These are phyloP conservation scores for Cephonodes hylas DNA, from an alignment of 2,888 invertebrate species.

Conservation along the genomic window DNA sequence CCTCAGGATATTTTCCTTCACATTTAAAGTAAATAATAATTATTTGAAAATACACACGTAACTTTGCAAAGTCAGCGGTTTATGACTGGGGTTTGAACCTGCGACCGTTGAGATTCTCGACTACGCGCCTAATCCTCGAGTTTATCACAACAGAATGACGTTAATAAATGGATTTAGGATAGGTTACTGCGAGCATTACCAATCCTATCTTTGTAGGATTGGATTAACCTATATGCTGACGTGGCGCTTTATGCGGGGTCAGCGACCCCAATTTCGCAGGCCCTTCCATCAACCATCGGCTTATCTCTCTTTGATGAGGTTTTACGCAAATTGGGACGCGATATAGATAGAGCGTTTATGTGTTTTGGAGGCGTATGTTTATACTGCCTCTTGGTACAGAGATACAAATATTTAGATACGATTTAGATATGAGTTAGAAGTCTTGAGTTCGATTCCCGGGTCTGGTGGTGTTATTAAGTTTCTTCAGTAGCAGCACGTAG, in stretches of 20 bases:
- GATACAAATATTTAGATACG: neutral
- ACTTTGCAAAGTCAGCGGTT: too few relatives aligned
- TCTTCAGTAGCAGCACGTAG: too few relatives aligned
- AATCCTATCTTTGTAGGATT: neutral
- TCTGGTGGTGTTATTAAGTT: too few relatives aligned
- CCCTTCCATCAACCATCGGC: neutral
- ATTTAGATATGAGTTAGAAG: neutral
- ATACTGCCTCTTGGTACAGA: neutral
- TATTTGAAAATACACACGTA: too few relatives aligned
- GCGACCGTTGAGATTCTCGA: too few relatives aligned
- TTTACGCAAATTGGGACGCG: neutral
- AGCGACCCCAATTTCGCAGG: neutral
- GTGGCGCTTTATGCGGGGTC: neutral
- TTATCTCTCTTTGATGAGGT: conserved; percentile 1
- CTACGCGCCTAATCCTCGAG: too few relatives aligned
- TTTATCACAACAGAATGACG: neutral
- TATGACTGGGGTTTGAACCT: too few relatives aligned
- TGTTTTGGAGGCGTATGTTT: neutral
- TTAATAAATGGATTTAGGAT: neutral
- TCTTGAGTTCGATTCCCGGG: too few relatives aligned
- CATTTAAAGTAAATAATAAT: too few relatives aligned
- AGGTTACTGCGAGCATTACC: neutral
- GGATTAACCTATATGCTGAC: neutral
- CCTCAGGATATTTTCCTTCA: too few relatives aligned
- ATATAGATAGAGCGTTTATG: neutral